phyloP scores from a whole-genome alignment of 2,797 vertebrate genomes.

The Gadopsis bispinosus region DNA sequence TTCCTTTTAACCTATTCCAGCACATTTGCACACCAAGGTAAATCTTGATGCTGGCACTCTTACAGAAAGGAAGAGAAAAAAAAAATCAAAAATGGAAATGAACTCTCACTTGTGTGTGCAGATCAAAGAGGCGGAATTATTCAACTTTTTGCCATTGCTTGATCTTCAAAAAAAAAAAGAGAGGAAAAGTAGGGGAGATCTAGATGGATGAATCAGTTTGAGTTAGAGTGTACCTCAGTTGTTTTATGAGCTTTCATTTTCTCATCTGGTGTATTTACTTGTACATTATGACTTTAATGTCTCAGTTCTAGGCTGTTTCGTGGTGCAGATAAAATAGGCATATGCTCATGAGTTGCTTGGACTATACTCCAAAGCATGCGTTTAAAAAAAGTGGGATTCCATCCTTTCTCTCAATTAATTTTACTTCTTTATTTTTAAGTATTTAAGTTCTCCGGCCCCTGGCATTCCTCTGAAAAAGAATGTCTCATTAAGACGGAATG shows the following conservation, averaged over 20 bases:
- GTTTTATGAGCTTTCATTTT: constrained; percentile 63
- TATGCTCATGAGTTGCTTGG: not conserved
- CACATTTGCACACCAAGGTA: constrained; percentile 91
- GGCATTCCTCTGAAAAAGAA: not conserved
- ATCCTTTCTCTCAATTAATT: constrained; percentile 1
- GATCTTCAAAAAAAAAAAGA: constrained; percentile 88
- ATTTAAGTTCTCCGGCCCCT: not conserved
- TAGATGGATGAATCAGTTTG: constrained; percentile 77
- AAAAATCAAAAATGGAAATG: constrained; percentile 92
- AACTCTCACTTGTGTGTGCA: constrained; percentile 87
- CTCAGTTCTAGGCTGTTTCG: constrained; percentile 31
- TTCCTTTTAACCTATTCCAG: constrained; percentile 92
- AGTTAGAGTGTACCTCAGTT: constrained; percentile 68
- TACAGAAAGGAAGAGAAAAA: constrained; percentile 86
- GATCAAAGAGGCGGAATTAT: constrained; percentile 91
- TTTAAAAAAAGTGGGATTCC: not conserved
- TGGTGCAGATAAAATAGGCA: constrained; percentile 30
- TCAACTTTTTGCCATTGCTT: constrained; percentile 91
- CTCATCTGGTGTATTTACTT: constrained; percentile 54
- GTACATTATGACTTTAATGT: constrained; percentile 50
- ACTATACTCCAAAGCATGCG: constrained; percentile 1
- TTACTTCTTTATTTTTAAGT: not conserved
- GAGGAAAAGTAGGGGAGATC: constrained; percentile 80
- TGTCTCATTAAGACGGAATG: not conserved
- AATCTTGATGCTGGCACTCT: constrained; percentile 89